Percentiles rank a stretch among this genome's conserved stretches.
These are phyloP conservation scores for Herminia tarsipennalis DNA, from an alignment of 2,888 invertebrate species.

Conservation along the genomic window DNA sequence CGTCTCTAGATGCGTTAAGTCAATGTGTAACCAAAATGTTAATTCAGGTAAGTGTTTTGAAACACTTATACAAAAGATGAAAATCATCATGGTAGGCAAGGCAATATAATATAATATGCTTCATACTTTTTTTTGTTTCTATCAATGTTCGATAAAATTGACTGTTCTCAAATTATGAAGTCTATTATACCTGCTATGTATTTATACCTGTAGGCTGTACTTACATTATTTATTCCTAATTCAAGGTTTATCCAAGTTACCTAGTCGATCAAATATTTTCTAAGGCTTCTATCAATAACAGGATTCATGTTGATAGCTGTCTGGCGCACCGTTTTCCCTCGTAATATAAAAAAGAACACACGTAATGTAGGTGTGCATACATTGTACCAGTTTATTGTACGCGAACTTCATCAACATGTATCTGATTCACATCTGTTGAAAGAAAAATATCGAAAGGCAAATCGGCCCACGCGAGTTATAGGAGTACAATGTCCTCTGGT, in stretches of 20 bases:
- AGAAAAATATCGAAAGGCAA: constrained; percentile 2
- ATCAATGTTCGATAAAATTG: no score
- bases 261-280: constrained; percentile 10
- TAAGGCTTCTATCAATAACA: constrained; percentile 29
- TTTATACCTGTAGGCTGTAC: no score
- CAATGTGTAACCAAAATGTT: no score
- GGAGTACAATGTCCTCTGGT: constrained; percentile 5
- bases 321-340: background rate
- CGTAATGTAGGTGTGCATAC: background rate
- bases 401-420: background rate
- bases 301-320: constrained; percentile 7
- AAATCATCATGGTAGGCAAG: no score
- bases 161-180: no score
- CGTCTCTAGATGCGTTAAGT: no score
- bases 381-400: background rate
- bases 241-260: no score
- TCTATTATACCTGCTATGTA: no score
- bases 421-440: constrained; percentile 2
- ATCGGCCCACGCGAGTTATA: constrained; percentile 8
- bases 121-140: no score
- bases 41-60: no score
- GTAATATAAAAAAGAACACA: background rate
- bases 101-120: no score
- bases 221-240: constrained; percentile 8
- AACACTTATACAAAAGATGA: no score